Evolutionary conservation across 2,797 vertebrate genomes (phyloP).

Genomic region (Adrianichthys oophorus): DNA sequence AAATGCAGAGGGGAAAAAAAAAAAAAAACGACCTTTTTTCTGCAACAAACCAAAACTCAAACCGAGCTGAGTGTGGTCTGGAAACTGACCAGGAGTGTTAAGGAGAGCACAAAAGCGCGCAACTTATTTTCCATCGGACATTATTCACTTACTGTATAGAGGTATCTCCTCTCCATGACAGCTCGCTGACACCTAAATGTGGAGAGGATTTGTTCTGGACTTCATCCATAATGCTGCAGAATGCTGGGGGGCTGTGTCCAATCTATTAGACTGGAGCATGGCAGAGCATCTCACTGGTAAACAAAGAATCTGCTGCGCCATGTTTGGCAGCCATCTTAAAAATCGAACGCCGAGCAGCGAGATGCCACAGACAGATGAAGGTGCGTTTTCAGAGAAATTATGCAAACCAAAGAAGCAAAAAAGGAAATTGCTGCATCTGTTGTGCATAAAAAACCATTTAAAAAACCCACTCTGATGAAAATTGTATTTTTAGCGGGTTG

Average conservation of each 20-base stretch:
- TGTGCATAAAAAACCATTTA: too few species aligned
- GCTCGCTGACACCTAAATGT: constrained; percentile 65
- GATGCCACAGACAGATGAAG: constrained; percentile 18
- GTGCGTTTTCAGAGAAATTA: constrained; percentile 21
- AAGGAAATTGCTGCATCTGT: background rate
- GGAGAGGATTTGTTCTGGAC: constrained; percentile 71
- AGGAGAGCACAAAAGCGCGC: constrained; percentile 45
- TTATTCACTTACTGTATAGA: constrained; percentile 68
- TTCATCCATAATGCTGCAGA: constrained; percentile 61
- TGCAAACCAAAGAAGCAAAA: constrained; percentile 4
- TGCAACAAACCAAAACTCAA: constrained; percentile 25
- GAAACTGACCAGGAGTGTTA: constrained; percentile 43
- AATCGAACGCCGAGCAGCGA: constrained; percentile 23
- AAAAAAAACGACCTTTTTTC: constrained; percentile 10
- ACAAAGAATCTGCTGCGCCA: constrained; percentile 63
- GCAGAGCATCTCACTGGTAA: constrained; percentile 53
- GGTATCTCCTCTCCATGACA: constrained; percentile 69
- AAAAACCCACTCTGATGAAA: too few species aligned
- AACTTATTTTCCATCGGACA: constrained; percentile 40
- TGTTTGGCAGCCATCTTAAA: constrained; percentile 72
- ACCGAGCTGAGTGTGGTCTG: constrained; percentile 42
- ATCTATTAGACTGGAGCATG: constrained; percentile 67
- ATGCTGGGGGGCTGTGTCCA: constrained; percentile 63
- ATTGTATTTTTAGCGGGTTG: too few species aligned
- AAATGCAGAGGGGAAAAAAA: background rate